Percentiles rank a stretch among this genome's conserved stretches.
Conservation (phyloP, 1,140 invertebrate species). For the Latrodectus geometricus region DNA sequence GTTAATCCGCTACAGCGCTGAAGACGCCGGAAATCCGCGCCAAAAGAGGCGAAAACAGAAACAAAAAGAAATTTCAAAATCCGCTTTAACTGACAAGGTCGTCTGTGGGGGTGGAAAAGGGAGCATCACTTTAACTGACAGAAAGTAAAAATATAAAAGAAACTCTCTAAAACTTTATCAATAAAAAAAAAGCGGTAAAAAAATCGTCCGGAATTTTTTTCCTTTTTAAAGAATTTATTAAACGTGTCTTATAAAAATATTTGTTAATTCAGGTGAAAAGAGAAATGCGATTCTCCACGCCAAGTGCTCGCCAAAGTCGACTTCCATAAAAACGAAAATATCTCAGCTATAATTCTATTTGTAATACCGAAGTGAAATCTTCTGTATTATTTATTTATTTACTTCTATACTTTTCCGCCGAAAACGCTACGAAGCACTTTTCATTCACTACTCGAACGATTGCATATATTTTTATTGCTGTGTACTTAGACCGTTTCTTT, state of each 20-base stretch:
- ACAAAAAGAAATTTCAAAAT: constrained; percentile 23
- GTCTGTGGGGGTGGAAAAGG: neutral
- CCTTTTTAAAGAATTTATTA: constrained; percentile 24
- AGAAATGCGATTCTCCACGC: constrained; percentile 8
- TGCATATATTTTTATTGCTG: too few species aligned
- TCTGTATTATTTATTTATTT: too few species aligned
- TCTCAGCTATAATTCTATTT: constrained; percentile 35
- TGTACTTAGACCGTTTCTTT: too few species aligned
- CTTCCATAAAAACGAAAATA: neutral
- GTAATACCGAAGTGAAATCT: constrained; percentile 7
- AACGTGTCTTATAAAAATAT: constrained; percentile 40
- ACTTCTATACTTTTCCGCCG: too few species aligned
- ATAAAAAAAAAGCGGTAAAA: neutral
- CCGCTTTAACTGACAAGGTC: constrained; percentile 15
- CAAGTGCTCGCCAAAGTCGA: neutral
- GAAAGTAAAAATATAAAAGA: constrained; percentile 8
- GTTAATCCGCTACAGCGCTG: neutral
- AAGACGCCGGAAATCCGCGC: constrained; percentile 36
- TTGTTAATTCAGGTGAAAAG: constrained; percentile 44
- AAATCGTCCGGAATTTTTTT: neutral
- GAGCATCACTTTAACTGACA: constrained; percentile 13
- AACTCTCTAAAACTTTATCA: neutral
- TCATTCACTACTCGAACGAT: too few species aligned
- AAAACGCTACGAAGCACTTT: too few species aligned
- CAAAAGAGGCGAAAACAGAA: constrained; percentile 16